Percentiles rank a stretch among this genome's conserved stretches.
phyloP scores from a whole-genome alignment of 2,888 invertebrate species.

The Subacronicta megacephala region DNA sequence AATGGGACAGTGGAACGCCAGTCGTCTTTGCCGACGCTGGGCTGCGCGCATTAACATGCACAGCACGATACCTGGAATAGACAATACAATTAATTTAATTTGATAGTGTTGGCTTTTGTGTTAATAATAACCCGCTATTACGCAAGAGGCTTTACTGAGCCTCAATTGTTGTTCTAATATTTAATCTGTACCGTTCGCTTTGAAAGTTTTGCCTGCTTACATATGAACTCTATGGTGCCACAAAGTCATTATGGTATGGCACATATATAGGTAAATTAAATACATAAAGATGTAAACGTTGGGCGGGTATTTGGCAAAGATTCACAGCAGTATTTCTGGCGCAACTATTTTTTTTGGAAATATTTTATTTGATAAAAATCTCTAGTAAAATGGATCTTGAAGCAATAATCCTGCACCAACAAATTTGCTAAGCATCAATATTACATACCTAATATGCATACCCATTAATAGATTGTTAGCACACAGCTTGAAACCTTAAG shows the following conservation, averaged over 20 bases:
- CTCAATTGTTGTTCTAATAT: background rate
- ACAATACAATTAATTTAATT: constrained; percentile 33
- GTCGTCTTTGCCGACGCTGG: constrained; percentile 91
- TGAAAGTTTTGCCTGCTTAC: background rate
- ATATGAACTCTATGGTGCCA: background rate
- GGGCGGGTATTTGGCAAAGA: too few relatives aligned
- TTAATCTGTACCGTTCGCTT: background rate
- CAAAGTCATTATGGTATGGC: background rate
- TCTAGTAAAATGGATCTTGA: constrained; percentile 1
- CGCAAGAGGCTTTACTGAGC: constrained; percentile 28
- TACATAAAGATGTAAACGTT: too few relatives aligned
- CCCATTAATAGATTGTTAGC: constrained; percentile 17
- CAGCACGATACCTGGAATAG: constrained; percentile 89
- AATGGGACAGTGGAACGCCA: constrained; percentile 94
- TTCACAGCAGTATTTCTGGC: too few relatives aligned
- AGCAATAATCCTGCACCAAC: constrained; percentile 7
- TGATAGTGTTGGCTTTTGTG: constrained; percentile 4
- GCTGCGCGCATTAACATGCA: constrained; percentile 92
- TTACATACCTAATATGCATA: constrained; percentile 2
- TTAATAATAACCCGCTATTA: constrained; percentile 16
- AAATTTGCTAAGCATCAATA: constrained; percentile 1
- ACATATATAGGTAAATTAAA: background rate
- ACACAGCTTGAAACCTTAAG: constrained; percentile 1
- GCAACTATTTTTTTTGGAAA: too few relatives aligned
- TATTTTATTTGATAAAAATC: too few relatives aligned